These are phyloP conservation scores for Schizopygopsis malacanthus DNA, from an alignment of 2,797 vertebrate species.

Conservation along the genomic window DNA sequence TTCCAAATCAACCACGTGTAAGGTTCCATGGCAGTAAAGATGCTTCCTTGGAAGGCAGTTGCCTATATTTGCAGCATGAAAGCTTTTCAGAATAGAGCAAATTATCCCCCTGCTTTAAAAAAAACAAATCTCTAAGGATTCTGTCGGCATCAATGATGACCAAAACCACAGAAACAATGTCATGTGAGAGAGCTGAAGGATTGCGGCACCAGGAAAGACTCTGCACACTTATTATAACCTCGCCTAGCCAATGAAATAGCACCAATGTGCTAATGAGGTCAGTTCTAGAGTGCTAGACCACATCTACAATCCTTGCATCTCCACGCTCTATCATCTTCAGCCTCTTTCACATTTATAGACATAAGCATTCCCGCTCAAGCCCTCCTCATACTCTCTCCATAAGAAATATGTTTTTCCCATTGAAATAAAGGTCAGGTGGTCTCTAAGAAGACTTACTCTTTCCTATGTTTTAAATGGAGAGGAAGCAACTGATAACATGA, in stretches of 20 bases:
- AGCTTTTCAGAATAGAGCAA: background rate
- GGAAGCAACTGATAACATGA: background rate
- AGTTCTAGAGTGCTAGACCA: conserved; percentile 2
- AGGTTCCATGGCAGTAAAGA: background rate
- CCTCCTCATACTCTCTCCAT: background rate
- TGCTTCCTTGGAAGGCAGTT: background rate
- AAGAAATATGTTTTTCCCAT: conserved; percentile 1
- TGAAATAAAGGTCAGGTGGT: conserved; percentile 24
- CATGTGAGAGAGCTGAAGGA: background rate
- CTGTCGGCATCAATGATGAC: background rate
- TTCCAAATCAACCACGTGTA: background rate
- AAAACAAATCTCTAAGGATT: background rate
- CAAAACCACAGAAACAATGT: background rate
- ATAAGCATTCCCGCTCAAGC: background rate
- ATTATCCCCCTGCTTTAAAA: background rate
- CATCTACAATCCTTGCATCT: conserved; percentile 1
- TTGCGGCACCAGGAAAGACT: background rate
- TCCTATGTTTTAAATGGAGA: background rate
- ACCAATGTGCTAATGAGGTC: conserved; percentile 24
- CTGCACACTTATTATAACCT: conserved; percentile 1
- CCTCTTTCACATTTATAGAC: background rate
- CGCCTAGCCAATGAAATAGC: conserved; percentile 18
- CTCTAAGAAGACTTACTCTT: background rate
- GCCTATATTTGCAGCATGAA: background rate
- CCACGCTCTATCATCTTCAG: conserved; percentile 26